Conservation (phyloP, 2,113 vertebrate species). For the Electrona antarctica region DNA sequence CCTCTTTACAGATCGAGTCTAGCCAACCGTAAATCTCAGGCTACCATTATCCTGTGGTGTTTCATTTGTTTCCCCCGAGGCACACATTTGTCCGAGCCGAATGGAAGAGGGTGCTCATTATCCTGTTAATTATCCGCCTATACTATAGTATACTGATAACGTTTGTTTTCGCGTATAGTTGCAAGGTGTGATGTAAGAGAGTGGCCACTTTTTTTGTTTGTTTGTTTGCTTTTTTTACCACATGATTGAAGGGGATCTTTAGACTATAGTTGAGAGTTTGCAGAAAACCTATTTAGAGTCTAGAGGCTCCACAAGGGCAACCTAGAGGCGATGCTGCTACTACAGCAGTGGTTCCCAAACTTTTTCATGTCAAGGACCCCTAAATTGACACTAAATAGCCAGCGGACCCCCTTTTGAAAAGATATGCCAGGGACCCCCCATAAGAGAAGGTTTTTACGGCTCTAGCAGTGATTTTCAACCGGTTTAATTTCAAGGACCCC, state of each 20-base stretch:
- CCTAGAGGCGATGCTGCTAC: too few relatives aligned
- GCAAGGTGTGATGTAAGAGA: background rate
- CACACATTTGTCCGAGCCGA: conserved; percentile 81
- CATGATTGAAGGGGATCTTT: too few relatives aligned
- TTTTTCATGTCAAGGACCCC: too few relatives aligned
- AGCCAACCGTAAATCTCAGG: conserved; percentile 81
- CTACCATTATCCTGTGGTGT: conserved; percentile 82
- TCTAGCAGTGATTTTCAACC: too few relatives aligned
- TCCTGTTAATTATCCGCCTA: conserved; percentile 55
- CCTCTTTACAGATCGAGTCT: conserved; percentile 80
- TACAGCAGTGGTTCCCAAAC: too few relatives aligned
- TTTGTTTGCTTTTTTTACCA: background rate
- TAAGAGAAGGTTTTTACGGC: too few relatives aligned
- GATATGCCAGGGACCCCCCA: too few relatives aligned
- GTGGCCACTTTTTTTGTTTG: background rate
- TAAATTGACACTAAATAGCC: too few relatives aligned
- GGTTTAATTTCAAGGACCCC: too few relatives aligned
- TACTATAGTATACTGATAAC: background rate
- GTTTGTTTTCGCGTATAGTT: background rate
- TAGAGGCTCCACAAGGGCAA: too few relatives aligned
- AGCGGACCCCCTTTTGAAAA: too few relatives aligned
- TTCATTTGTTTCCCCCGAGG: conserved; percentile 71
- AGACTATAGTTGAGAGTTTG: background rate
- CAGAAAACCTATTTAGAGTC: too few relatives aligned
- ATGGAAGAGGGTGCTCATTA: conserved; percentile 64